phyloP scores from a whole-genome alignment of 2,797 vertebrate species.

The Sarcophilus harrisii region DNA sequence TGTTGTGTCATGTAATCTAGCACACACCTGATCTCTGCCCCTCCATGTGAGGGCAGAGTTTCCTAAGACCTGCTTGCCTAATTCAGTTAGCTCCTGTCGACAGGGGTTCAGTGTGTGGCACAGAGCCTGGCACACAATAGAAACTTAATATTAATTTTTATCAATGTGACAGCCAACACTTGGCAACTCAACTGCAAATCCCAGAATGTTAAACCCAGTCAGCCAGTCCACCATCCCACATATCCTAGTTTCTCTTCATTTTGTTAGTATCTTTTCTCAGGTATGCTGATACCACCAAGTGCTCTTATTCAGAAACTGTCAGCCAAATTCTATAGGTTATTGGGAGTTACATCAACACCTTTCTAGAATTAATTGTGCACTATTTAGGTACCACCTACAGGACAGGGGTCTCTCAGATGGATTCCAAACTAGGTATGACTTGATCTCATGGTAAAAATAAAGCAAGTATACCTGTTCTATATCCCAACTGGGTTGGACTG shows the following conservation, averaged over 20 bases:
- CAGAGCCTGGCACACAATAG: not conserved
- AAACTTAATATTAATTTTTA: not conserved
- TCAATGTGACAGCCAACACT: not conserved
- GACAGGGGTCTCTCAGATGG: not conserved
- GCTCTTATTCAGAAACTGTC: not conserved
- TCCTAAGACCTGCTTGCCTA: not conserved
- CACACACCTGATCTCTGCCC: not conserved
- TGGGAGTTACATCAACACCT: not conserved
- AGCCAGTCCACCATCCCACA: not conserved
- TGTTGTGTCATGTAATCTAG: not conserved
- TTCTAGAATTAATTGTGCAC: constrained; percentile 6
- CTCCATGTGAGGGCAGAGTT: not conserved
- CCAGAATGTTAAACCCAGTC: not conserved
- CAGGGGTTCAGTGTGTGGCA: not conserved
- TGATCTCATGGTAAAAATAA: not conserved
- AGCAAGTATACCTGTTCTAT: not conserved
- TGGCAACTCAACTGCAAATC: not conserved
- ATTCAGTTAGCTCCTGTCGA: not conserved
- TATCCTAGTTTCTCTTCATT: not conserved
- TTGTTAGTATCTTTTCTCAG: not conserved
- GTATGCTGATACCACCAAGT: not conserved
- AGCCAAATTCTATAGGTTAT: not conserved
- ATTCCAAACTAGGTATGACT: fast-evolving
- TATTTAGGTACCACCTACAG: not conserved
- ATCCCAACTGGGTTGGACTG: not conserved